These are phyloP conservation scores for Agrochola circellaris DNA, from an alignment of 2,888 invertebrate genomes.

Conservation along the genomic window DNA sequence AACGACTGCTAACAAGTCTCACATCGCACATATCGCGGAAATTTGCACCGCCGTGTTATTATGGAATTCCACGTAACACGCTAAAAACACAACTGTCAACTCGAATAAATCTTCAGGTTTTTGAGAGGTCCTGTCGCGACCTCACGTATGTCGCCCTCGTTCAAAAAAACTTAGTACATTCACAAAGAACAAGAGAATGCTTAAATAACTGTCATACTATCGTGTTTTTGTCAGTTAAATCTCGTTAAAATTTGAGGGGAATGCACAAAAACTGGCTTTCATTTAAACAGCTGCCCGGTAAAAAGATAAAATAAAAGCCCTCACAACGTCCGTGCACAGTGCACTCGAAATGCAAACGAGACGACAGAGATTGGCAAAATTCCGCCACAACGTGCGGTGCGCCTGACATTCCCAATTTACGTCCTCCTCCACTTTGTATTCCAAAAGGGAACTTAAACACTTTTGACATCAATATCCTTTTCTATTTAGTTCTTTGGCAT, in stretches of 20 bases:
- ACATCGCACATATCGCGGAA: constrained; percentile 66
- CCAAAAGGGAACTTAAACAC: constrained; percentile 38
- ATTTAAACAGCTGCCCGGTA: constrained; percentile 82
- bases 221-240: constrained; percentile 80
- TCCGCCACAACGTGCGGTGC: constrained; percentile 70
- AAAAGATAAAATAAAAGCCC: constrained; percentile 82
- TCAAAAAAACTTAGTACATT: constrained; percentile 72
- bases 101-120: constrained; percentile 61
- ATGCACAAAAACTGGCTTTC: constrained; percentile 83
- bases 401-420: constrained; percentile 65
- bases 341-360: constrained; percentile 85
- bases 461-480: constrained; percentile 51
- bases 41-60: constrained; percentile 68
- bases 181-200: constrained; percentile 77
- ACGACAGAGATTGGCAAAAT: constrained; percentile 78
- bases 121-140: constrained; percentile 70
- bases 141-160: constrained; percentile 68
- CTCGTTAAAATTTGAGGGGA: constrained; percentile 84
- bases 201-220: constrained; percentile 85
- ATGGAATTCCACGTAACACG: constrained; percentile 63
- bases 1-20: constrained; percentile 79
- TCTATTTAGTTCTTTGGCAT: constrained; percentile 56
- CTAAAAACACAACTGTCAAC: constrained; percentile 60
- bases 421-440: constrained; percentile 41
- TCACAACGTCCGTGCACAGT: constrained; percentile 74